phyloP scores from a whole-genome alignment of 2,888 invertebrate species.

The Dryocosmus kuriphilus region DNA sequence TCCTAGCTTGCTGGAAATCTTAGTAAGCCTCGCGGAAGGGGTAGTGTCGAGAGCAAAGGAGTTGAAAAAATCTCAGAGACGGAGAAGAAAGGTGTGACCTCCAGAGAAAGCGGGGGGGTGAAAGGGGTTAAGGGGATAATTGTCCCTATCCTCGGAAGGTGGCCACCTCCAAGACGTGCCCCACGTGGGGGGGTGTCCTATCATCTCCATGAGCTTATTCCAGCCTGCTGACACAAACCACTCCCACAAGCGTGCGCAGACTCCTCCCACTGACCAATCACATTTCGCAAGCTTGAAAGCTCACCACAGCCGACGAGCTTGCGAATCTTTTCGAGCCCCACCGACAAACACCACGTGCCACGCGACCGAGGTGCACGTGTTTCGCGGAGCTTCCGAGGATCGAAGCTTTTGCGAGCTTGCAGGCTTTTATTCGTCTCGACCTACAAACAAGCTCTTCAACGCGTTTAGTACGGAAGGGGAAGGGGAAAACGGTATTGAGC shows the following conservation, averaged over 20 bases:
- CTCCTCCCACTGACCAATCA: slow-evolving; percentile 74
- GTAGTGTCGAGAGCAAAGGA: slow-evolving; percentile 13
- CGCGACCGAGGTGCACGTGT: slow-evolving; percentile 76
- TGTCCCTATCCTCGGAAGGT: slow-evolving; percentile 56
- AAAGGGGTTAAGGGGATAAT: slow-evolving; percentile 45
- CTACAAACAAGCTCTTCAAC: not conserved
- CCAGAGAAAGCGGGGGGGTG: slow-evolving; percentile 37
- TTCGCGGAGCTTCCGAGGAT: slow-evolving; percentile 62
- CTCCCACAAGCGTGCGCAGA: slow-evolving; percentile 76
- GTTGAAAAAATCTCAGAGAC: slow-evolving; percentile 26
- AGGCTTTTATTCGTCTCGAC: slow-evolving; percentile 35
- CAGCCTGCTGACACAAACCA: slow-evolving; percentile 70
- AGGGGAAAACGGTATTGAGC: not conserved
- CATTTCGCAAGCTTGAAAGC: slow-evolving; percentile 69
- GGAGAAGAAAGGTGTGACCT: slow-evolving; percentile 51
- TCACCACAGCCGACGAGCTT: slow-evolving; percentile 65
- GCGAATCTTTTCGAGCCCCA: slow-evolving; percentile 67
- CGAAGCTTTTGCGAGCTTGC: slow-evolving; percentile 51
- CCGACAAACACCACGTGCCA: slow-evolving; percentile 76
- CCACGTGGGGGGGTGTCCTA: slow-evolving; percentile 68
- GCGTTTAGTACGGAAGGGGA: not conserved
- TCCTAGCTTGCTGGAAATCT: not conserved
- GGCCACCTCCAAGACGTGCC: slow-evolving; percentile 73
- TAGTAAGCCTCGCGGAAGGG: not conserved
- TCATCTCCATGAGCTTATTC: slow-evolving; percentile 70